These are phyloP conservation scores for Sebastolobus alascanus DNA, from an alignment of 2,797 vertebrate species.

Conservation along the genomic window DNA sequence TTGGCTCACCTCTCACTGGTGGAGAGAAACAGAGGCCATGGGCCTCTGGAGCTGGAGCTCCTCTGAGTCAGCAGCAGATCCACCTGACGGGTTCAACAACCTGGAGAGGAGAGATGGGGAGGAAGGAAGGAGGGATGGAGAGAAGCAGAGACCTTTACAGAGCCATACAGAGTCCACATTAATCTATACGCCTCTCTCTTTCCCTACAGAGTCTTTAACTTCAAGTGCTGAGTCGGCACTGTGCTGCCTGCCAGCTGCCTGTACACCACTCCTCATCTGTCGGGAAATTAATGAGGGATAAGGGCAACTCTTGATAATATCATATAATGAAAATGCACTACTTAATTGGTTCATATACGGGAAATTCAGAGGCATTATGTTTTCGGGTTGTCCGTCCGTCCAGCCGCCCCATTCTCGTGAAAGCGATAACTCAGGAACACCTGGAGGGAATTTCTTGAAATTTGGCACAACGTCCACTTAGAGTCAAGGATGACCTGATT, in stretches of 20 bases:
- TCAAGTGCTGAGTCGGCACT: slow-evolving; percentile 54
- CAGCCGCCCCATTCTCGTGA: no score
- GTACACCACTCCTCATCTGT: slow-evolving; percentile 34
- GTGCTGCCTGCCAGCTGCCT: slow-evolving; percentile 48
- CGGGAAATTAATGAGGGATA: not conserved
- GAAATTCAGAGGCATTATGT: not conserved
- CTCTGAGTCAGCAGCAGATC: slow-evolving; percentile 33
- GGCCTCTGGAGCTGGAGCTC: slow-evolving; percentile 71
- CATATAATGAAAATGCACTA: not conserved
- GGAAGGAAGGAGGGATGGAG: not conserved
- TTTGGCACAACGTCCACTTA: no score
- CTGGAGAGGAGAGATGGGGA: slow-evolving; percentile 21
- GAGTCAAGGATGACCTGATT: no score
- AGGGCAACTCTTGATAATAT: slow-evolving; percentile 25
- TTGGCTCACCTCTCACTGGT: slow-evolving; percentile 93
- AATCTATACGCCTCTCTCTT: slow-evolving; percentile 10
- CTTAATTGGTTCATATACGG: slow-evolving; percentile 6
- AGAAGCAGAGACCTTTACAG: slow-evolving; percentile 1
- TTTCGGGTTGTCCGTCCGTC: rapidly evolving
- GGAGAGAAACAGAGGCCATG: slow-evolving; percentile 88
- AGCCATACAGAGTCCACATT: not conserved
- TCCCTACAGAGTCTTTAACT: slow-evolving; percentile 53
- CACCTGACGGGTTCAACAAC: not conserved
- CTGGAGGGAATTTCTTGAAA: no score
- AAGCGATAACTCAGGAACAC: no score